phyloP scores from a whole-genome alignment of 2,113 vertebrate genomes.

The Chloropsis hardwickii region DNA sequence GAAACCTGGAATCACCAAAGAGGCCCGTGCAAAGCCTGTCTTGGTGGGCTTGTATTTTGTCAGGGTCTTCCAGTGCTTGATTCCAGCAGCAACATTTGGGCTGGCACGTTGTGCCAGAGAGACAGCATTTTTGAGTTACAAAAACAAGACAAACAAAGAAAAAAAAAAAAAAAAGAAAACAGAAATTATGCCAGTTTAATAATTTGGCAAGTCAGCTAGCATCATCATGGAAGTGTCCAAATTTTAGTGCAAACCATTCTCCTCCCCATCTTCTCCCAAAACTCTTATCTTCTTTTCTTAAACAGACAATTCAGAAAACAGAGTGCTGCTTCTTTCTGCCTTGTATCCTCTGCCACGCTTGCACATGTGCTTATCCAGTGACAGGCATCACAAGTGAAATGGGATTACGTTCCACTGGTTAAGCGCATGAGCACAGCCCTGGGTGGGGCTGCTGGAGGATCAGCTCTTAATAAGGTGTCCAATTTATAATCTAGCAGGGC shows the following conservation, averaged over 20 bases:
- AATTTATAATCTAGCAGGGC: constrained; percentile 43
- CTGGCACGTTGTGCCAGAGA: background rate
- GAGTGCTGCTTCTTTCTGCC: background rate
- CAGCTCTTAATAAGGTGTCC: constrained; percentile 48
- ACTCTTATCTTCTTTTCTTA: background rate
- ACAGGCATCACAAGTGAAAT: background rate
- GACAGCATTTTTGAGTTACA: background rate
- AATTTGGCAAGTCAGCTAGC: background rate
- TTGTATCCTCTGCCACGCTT: background rate
- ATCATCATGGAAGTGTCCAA: background rate
- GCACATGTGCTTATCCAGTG: background rate
- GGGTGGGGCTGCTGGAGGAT: constrained; percentile 51
- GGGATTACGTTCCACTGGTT: background rate
- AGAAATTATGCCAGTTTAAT: background rate
- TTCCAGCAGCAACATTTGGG: background rate
- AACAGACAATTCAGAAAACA: background rate
- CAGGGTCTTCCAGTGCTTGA: background rate
- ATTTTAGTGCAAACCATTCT: background rate
- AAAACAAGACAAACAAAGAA: background rate
- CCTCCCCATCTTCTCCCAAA: background rate
- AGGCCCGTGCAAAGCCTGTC: background rate
- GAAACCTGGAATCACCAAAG: background rate
- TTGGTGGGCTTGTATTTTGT: background rate
- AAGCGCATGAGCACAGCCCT: constrained; percentile 9
- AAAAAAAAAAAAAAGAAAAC: background rate